Evolutionary conservation across 2,113 vertebrate species (phyloP).

Genomic region (Murina feae): DNA sequence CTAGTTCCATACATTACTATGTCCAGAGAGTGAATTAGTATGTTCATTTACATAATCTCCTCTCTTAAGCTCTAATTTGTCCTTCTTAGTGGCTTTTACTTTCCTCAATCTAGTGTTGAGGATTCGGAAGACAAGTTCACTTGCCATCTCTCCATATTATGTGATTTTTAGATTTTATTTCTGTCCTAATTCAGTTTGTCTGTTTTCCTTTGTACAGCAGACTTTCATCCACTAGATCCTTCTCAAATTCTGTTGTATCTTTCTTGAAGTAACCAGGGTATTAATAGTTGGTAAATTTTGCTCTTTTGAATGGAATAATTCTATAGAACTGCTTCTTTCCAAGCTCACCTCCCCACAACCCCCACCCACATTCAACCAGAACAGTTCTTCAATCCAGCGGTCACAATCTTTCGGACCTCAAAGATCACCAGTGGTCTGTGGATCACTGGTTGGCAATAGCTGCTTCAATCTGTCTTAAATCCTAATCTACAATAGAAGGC

Average conservation of each 20-base stretch:
- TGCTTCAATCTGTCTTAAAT: background rate
- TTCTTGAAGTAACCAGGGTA: background rate
- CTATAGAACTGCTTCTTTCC: background rate
- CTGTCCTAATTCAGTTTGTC: background rate
- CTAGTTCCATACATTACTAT: background rate
- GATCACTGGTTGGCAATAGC: too few species aligned
- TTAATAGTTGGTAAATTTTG: background rate
- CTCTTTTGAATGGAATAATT: background rate
- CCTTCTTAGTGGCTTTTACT: background rate
- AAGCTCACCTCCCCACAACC: background rate
- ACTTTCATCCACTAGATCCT: background rate
- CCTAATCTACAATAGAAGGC: background rate
- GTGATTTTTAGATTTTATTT: background rate
- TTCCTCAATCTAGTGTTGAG: background rate
- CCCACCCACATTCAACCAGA: background rate
- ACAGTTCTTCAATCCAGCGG: background rate
- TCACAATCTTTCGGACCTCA: too few species aligned
- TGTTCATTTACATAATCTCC: background rate
- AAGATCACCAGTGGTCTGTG: too few species aligned
- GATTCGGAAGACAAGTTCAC: background rate
- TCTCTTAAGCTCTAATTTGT: background rate
- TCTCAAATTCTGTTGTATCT: background rate
- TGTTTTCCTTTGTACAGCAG: background rate
- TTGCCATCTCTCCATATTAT: background rate
- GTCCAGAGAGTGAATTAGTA: background rate